A percentile compares a stretch with the other conserved stretches of the same genome.
Conservation (phyloP, 2,888 invertebrate species). For the Ochropleura leucogaster region DNA sequence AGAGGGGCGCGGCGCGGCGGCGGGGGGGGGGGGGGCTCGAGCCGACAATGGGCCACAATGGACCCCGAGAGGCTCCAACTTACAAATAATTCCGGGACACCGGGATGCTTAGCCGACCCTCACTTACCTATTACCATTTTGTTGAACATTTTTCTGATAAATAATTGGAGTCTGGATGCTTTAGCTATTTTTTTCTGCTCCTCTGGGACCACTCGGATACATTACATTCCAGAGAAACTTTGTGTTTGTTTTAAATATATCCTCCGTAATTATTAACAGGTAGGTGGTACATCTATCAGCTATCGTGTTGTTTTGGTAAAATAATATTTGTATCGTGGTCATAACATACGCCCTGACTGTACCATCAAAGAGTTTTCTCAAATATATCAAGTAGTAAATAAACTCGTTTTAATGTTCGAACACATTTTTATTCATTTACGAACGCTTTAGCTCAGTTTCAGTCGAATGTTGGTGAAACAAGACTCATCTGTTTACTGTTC, state of each 20-base stretch:
- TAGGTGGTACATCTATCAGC: no score
- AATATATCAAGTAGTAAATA: conserved; percentile 7
- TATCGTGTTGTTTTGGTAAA: neutral
- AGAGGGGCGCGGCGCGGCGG: neutral
- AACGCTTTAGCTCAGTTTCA: neutral
- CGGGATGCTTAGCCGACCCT: conserved; percentile 22
- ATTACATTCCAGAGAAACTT: neutral
- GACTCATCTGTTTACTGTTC: neutral
- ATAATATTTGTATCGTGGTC: neutral
- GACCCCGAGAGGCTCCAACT: conserved; percentile 19
- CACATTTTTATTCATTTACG: conserved; percentile 37
- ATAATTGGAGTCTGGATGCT: conserved; percentile 28
- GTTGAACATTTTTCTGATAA: conserved; percentile 28
- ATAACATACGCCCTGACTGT: neutral
- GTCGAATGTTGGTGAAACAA: neutral
- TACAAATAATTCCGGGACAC: conserved; percentile 31
- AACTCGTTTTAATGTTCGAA: conserved; percentile 2
- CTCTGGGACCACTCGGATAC: neutral
- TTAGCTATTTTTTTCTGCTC: conserved; percentile 8
- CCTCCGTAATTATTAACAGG: neutral
- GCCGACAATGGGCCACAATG: conserved; percentile 18
- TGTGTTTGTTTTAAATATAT: conserved; percentile 4
- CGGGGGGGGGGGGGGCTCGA: neutral
- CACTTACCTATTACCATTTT: conserved; percentile 32
- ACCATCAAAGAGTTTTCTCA: neutral